Evolutionary conservation across 2,113 vertebrate genomes (phyloP).

Genomic region (Tragelaphus strepsiceros): DNA sequence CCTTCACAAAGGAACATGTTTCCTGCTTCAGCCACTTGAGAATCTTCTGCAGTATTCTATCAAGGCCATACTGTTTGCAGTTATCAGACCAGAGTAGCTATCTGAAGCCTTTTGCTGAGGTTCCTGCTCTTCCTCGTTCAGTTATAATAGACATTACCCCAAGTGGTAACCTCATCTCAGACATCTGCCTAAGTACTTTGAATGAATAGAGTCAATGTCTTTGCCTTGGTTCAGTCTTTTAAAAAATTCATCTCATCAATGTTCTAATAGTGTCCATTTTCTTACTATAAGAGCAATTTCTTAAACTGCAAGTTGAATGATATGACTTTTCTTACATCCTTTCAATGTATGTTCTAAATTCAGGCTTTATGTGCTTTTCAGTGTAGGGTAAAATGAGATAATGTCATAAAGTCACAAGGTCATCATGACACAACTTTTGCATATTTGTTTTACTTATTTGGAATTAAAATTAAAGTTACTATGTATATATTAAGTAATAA

Average conservation of each 20-base stretch:
- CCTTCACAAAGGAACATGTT: neutral
- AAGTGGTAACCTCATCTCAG: neutral
- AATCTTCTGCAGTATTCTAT: neutral
- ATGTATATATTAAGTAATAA: neutral
- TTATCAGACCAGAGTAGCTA: neutral
- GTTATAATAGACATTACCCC: neutral
- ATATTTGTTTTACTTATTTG: neutral
- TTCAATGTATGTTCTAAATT: neutral
- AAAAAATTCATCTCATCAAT: neutral
- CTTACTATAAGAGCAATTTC: neutral
- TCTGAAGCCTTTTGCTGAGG: neutral
- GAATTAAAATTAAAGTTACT: neutral
- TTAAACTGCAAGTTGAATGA: neutral
- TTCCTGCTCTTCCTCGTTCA: neutral
- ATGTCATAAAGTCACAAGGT: neutral
- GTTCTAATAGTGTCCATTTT: neutral
- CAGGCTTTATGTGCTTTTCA: neutral
- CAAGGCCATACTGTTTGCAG: neutral
- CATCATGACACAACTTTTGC: neutral
- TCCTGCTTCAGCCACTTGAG: neutral
- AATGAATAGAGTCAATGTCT: neutral
- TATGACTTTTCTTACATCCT: neutral
- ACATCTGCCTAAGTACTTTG: neutral
- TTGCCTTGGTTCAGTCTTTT: neutral
- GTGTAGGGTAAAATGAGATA: neutral